Evolutionary conservation across 2,888 invertebrate species (phyloP), one percentile per base, ranked within the genome.

Genomic region (Halictus ligatus): DNA sequence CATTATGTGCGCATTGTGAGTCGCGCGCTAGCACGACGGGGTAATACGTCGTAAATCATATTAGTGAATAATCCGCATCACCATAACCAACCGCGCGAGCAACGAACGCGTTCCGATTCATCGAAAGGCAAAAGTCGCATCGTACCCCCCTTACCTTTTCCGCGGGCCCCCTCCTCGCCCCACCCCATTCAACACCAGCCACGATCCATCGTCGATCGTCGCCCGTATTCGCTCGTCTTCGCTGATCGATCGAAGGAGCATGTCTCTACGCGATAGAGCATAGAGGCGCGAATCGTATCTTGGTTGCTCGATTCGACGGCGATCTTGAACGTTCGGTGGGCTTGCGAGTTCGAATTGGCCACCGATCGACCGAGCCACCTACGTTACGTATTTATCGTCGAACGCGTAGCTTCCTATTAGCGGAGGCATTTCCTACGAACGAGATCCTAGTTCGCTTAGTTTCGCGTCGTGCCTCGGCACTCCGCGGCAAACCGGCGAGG

Each of bases 61-160:
- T 95, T 95, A 95, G 95, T 94, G 95, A 95, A 95, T 95, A 95
- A 95, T 95, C 95, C 95, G 93, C 95, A 94, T 94, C 95, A 95
- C 94, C 93, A 94, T 94, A 94, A 94, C 94, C 93, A 92, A 91
- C 92, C 91, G 88, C 89, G 82, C 88, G 82, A 87, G 89, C 88
- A 91, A 91, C 92, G 92, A 90, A 88, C 87, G 88, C 92, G 89
- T 92, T 93, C 93, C 92, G 91, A 91, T 69, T 69, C 69, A 43
- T 40, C 89, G 84, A 81, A 89, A 87, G 87, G 91, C 92, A 92
- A 94, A 94, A 94, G 93, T 94, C 90, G 87, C 84, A 84, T 84
- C 89, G 78, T 12, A 29, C 12, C 73, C 13, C 50, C 25, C 50
- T 50, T 29, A 71, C n/a, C 69, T 67, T 81, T 75, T 76, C 80